These are phyloP conservation scores for Megaceryle maxima DNA, from an alignment of 2,113 vertebrate genomes.

Conservation along the genomic window DNA sequence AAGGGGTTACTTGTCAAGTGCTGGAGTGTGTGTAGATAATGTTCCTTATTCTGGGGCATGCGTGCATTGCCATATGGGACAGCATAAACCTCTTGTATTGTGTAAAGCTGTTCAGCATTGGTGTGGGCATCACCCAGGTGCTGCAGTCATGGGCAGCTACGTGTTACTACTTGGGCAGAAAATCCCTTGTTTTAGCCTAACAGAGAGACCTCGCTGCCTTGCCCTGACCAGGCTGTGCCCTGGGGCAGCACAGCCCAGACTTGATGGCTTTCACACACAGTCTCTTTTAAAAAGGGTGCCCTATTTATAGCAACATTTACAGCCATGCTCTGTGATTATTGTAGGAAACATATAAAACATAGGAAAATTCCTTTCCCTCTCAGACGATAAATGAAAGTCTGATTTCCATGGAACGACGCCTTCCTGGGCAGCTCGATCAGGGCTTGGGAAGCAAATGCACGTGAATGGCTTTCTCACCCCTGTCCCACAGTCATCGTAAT, in stretches of 20 bases:
- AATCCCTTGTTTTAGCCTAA: background rate
- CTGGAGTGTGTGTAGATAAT: background rate
- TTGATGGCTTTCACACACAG: slow-evolving; percentile 49
- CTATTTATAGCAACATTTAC: slow-evolving; percentile 67
- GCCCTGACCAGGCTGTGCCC: slow-evolving; percentile 12
- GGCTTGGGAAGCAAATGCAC: slow-evolving; percentile 34
- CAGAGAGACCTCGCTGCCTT: background rate
- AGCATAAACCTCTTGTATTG: background rate
- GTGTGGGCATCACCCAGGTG: background rate
- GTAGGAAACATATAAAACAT: slow-evolving; percentile 64
- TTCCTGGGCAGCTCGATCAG: background rate
- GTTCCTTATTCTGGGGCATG: background rate
- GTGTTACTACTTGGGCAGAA: background rate
- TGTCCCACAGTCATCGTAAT: background rate
- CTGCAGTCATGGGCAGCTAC: background rate
- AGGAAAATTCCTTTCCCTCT: slow-evolving; percentile 62
- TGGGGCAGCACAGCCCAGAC: slow-evolving; percentile 18
- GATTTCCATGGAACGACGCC: slow-evolving; percentile 58
- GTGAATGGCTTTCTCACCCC: slow-evolving; percentile 37
- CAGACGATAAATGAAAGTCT: slow-evolving; percentile 64
- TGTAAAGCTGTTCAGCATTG: background rate
- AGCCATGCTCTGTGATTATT: slow-evolving; percentile 25
- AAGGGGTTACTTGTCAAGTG: background rate
- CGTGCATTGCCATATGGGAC: fast-evolving
- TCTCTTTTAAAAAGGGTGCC: slow-evolving; percentile 32